A percentile compares a stretch with the other conserved stretches of the same genome.
Evolutionary conservation across 2,797 vertebrate species (phyloP).

Genomic region (Rhynchonycteris naso): DNA sequence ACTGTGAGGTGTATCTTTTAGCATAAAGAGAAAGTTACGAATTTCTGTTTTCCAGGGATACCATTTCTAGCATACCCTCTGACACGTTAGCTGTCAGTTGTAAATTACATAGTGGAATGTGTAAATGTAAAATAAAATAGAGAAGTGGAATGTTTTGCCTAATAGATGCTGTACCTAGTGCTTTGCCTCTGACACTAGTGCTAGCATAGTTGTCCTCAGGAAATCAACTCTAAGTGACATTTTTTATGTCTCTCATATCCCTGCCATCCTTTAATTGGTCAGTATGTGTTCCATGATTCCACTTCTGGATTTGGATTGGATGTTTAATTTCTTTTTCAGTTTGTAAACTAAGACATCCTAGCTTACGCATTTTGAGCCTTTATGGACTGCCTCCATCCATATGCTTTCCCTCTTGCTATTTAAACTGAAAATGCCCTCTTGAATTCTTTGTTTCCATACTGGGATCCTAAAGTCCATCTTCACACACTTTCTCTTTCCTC

Average conservation of each 20-base stretch:
- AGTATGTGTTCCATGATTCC: neutral
- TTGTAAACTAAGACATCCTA: neutral
- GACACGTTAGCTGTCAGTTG: neutral
- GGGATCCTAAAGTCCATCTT: neutral
- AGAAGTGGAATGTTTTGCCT: neutral
- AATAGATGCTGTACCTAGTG: neutral
- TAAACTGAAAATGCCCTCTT: neutral
- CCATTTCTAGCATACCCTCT: neutral
- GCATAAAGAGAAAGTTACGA: neutral
- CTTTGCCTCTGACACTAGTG: neutral
- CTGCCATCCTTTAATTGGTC: neutral
- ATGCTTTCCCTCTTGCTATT: neutral
- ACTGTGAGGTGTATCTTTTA: neutral
- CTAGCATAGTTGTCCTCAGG: neutral
- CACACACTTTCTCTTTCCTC: neutral
- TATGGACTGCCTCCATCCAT: neutral
- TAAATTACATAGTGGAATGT: neutral
- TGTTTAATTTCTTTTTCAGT: neutral
- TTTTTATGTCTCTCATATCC: neutral
- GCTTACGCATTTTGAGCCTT: neutral
- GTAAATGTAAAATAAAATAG: neutral
- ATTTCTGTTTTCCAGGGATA: neutral
- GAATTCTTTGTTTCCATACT: neutral
- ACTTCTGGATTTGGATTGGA: neutral
- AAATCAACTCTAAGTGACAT: neutral